A percentile compares a stretch with the other conserved stretches of the same genome.
Evolutionary conservation across 2,113 vertebrate species (phyloP).

Genomic region (Xiphias gladius): DNA sequence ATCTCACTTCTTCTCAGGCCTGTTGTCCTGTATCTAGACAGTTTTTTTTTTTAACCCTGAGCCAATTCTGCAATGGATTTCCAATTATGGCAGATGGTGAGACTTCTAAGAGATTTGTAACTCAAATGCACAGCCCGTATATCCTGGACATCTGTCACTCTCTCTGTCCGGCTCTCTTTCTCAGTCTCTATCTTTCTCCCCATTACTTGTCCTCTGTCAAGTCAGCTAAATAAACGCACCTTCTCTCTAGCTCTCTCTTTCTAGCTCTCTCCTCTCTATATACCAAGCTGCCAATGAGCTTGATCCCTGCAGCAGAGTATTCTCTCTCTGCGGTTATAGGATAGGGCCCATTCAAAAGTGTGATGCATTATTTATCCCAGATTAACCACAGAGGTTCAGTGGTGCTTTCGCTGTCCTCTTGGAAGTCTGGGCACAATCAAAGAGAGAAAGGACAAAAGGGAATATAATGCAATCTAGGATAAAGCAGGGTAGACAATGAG

Average conservation of each 20-base stretch:
- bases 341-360: slow-evolving; percentile 12
- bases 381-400: slow-evolving; percentile 40
- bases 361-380: slow-evolving; percentile 57
- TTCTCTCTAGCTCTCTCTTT: slow-evolving; percentile 17
- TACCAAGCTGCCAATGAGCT: slow-evolving; percentile 19
- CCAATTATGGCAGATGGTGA: slow-evolving; percentile 39
- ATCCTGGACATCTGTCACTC: slow-evolving; percentile 55
- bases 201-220: slow-evolving; percentile 26
- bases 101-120: slow-evolving; percentile 45
- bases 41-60: not conserved
- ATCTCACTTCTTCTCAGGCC: slow-evolving; percentile 3
- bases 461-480: slow-evolving; percentile 36
- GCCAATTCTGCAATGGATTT: slow-evolving; percentile 23
- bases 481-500: slow-evolving; percentile 48
- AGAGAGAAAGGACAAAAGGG: slow-evolving; percentile 19
- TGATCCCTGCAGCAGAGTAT: slow-evolving; percentile 4
- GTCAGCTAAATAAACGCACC: slow-evolving; percentile 15
- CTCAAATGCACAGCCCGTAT: slow-evolving; percentile 33
- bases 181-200: not conserved
- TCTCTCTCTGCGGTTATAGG: not conserved
- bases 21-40: slow-evolving; percentile 6
- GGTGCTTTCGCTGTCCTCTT: slow-evolving; percentile 5
- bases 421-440: slow-evolving; percentile 29
- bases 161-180: slow-evolving; percentile 16
- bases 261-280: slow-evolving; percentile 17